Percentiles rank a stretch among this genome's conserved stretches.
These are phyloP conservation scores for Ecdyonurus torrentis DNA, from an alignment of 2,888 invertebrate genomes.

Conservation along the genomic window DNA sequence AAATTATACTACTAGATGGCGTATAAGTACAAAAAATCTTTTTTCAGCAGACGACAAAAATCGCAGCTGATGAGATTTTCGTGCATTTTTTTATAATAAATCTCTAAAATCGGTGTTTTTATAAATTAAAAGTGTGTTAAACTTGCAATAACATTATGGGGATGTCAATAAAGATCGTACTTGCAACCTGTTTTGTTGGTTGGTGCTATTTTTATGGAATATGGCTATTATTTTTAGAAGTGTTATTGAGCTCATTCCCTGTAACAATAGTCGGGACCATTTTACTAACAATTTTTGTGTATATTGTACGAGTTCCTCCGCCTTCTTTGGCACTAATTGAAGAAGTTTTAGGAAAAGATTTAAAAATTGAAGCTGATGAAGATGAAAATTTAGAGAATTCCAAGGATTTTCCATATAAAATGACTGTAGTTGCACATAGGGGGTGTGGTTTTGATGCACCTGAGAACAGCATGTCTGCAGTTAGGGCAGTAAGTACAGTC, in stretches of 20 bases:
- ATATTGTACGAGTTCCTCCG: slow-evolving; percentile 19
- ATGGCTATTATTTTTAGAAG: slow-evolving; percentile 10
- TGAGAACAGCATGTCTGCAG: slow-evolving; percentile 59
- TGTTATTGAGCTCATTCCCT: slow-evolving; percentile 11
- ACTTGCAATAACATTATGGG: not conserved
- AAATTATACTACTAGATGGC: not conserved
- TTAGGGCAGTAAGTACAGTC: slow-evolving; percentile 38
- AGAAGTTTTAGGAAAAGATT: slow-evolving; percentile 23
- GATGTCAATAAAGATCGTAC: slow-evolving; percentile 2
- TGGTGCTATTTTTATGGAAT: slow-evolving; percentile 13
- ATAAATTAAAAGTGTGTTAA: not conserved
- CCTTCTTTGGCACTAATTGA: slow-evolving; percentile 18
- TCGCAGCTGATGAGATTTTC: not conserved
- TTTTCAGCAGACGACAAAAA: not conserved
- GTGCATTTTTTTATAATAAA: not conserved
- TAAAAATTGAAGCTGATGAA: slow-evolving; percentile 17
- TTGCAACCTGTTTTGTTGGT: slow-evolving; percentile 11
- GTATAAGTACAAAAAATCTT: not conserved
- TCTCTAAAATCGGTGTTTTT: not conserved
- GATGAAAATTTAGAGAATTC: slow-evolving; percentile 12
- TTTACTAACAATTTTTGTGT: slow-evolving; percentile 17
- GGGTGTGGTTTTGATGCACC: slow-evolving; percentile 62
- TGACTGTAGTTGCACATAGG: slow-evolving; percentile 53
- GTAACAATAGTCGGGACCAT: slow-evolving; percentile 9
- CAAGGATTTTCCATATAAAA: slow-evolving; percentile 18